Evolutionary conservation across 23 tunicate species (phyloP).

Genomic region (Styela clava): DNA sequence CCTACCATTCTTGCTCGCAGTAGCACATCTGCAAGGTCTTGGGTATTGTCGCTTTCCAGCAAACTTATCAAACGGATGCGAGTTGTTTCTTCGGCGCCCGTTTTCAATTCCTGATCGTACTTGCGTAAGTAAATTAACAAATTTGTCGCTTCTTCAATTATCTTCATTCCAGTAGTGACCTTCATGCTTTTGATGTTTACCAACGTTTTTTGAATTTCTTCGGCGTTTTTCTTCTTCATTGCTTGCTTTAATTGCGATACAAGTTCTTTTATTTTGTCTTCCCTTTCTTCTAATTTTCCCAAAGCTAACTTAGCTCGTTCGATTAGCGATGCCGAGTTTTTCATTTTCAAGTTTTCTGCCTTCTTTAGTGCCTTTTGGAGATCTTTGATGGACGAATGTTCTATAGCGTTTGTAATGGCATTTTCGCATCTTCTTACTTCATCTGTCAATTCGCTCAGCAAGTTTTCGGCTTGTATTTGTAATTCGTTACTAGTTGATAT

Average conservation of each 20-base stretch:
- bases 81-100: neutral
- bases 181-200: conserved; percentile 11
- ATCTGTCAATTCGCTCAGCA: neutral
- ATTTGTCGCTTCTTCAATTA: conserved; percentile 14
- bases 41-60: neutral
- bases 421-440: neutral
- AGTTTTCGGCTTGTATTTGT: neutral
- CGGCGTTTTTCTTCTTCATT: conserved; percentile 17
- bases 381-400: neutral
- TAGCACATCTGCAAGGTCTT: conserved; percentile 23
- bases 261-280: neutral
- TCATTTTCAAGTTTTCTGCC: neutral
- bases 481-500: neutral
- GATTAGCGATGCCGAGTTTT: neutral
- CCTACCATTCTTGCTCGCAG: conserved; percentile 16
- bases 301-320: neutral
- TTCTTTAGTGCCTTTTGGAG: neutral
- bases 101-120: neutral
- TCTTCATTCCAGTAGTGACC: neutral
- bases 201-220: neutral
- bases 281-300: neutral
- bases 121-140: neutral
- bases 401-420: neutral
- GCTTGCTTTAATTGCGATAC: neutral
- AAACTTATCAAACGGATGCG: neutral